Evolutionary conservation across 2,113 vertebrate species (phyloP), one percentile per base, ranked within the genome.

Genomic region (Naja naja): DNA sequence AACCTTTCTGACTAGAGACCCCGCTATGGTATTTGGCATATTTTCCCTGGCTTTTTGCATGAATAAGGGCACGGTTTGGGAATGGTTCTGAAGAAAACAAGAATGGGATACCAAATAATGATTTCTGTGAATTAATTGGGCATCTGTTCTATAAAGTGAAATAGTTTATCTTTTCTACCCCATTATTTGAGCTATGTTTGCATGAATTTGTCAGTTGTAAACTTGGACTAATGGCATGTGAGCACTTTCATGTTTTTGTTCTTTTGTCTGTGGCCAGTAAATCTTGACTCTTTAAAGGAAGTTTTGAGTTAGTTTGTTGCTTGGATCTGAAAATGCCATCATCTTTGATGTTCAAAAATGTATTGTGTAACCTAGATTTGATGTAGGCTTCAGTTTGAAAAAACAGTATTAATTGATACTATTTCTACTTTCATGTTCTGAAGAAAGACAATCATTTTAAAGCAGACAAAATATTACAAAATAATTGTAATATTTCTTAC

Each of bases 101-200:
- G 9, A 64, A 4, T 60, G 58, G 3, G 30, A 64, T n/a, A 64
- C 60, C 89, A 85, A 52, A 69, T 60, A 34, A 34, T 92, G 49
- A 93, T 92, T 81, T 94, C 87, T 56, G 90, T 90, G 94, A 95
- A 47, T 4, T 60, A 52, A 92, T 45, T 92, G 89, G 52, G 92
- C 95, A 95, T 89, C 39, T 93, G 93, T 64, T 56, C 8, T 30
- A n/a, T 49, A 43, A 93, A 92, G 52, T 27, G 45, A 43, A 85
- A 89, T n/a, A 74, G 1, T 4, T 3, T 58, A 8, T 0, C 1
- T 56, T 5, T 12, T 86, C 14, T 47, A 93, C 91, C 89, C 54
- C 23, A 64, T 64, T n/a, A 64, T 64, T 30, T 64, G 60, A 64
- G 27, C 27, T 30, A 64, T 2, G 60, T 64, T 64, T 64, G 60